A percentile compares a stretch with the other conserved stretches of the same genome.
These are phyloP conservation scores for Meteorus cinctellus DNA, from an alignment of 2,888 invertebrate genomes.

Conservation along the genomic window DNA sequence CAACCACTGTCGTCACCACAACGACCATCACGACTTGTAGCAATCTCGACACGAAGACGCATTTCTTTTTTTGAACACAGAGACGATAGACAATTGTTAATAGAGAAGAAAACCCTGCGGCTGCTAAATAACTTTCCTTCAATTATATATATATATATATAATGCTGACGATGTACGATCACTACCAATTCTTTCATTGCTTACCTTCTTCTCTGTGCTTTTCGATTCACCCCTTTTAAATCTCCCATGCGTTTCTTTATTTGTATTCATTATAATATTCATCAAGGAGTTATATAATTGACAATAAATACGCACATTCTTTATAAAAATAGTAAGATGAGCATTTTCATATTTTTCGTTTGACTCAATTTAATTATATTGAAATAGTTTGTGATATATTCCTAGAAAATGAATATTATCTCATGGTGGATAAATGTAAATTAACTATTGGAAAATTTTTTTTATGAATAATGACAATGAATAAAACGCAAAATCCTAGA, in stretches of 20 bases:
- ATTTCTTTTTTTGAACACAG: conserved; percentile 43
- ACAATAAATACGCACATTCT: too few species aligned
- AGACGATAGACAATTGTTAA: conserved; percentile 44
- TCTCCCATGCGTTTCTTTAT: neutral
- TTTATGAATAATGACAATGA: too few species aligned
- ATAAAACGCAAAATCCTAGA: too few species aligned
- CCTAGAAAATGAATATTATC: too few species aligned
- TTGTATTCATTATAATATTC: neutral
- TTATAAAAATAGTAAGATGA: too few species aligned
- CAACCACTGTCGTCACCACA: conserved; percentile 9
- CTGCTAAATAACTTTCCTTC: conserved; percentile 52
- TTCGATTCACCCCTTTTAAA: conserved; percentile 17
- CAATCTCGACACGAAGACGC: conserved; percentile 39
- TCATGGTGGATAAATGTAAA: too few species aligned
- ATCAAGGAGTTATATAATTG: too few species aligned
- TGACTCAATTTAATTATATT: too few species aligned
- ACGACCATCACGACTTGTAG: neutral
- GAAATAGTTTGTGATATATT: too few species aligned
- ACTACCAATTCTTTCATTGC: conserved; percentile 40
- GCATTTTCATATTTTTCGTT: too few species aligned
- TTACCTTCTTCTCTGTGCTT: conserved; percentile 31
- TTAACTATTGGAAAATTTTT: too few species aligned
- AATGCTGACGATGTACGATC: conserved; percentile 49
- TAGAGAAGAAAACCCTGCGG: conserved; percentile 48
- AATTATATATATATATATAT: conserved; percentile 3